Percentiles rank a stretch among this genome's conserved stretches.
Conservation (phyloP, 2,797 vertebrate genomes). For the Hyperoplus lanceolatus region DNA sequence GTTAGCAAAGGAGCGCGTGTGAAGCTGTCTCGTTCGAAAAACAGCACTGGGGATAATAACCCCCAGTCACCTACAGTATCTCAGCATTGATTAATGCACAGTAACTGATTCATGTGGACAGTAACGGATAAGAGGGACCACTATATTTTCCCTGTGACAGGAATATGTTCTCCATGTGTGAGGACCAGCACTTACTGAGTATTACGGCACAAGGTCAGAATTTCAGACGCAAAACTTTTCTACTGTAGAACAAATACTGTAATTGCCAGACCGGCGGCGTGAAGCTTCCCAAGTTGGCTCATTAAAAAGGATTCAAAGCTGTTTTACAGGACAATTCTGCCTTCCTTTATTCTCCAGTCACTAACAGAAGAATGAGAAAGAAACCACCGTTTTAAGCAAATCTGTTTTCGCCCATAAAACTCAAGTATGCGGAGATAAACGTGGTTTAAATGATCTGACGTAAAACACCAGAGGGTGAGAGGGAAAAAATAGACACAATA, state of each 20-base stretch:
- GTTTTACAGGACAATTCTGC: conserved; percentile 50
- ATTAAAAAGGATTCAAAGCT: conserved; percentile 67
- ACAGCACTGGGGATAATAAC: conserved; percentile 39
- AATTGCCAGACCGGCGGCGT: conserved; percentile 43
- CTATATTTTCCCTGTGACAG: conserved; percentile 20
- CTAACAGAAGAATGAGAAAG: conserved; percentile 37
- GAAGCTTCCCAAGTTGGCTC: conserved; percentile 60
- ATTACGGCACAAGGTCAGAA: conserved; percentile 32
- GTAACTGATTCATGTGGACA: conserved; percentile 31
- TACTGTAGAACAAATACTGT: conserved; percentile 56
- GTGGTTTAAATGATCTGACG: conserved; percentile 45
- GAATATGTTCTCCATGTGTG: conserved; percentile 3
- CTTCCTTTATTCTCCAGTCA: conserved; percentile 45
- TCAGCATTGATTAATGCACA: conserved; percentile 41
- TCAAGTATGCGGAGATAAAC: conserved; percentile 40
- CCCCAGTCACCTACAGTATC: conserved; percentile 35
- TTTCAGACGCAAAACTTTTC: conserved; percentile 47
- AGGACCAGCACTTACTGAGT: conserved; percentile 36
- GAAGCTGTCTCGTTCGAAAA: conserved; percentile 72
- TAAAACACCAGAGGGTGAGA: conserved; percentile 52
- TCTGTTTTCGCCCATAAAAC: conserved; percentile 41
- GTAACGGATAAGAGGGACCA: conserved; percentile 32
- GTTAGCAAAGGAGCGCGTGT: conserved; percentile 66
- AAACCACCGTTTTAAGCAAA: conserved; percentile 50
- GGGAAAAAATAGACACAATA: conserved; percentile 46